Evolutionary conservation across 2,113 vertebrate genomes (phyloP).

Genomic region (Colaptes auratus): DNA sequence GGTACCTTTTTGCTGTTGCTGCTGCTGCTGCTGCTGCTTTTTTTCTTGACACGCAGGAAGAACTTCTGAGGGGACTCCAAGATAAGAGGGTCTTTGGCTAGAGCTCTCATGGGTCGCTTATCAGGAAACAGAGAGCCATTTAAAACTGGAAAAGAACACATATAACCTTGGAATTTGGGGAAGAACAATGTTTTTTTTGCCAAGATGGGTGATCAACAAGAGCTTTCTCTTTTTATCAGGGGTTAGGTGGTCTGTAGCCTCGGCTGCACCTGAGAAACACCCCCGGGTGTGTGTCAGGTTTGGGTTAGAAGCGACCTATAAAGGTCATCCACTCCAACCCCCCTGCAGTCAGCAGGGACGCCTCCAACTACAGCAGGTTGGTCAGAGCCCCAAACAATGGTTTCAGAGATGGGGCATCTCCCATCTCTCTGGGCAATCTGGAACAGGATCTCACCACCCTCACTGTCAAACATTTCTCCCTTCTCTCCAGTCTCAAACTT

Average conservation of each 20-base stretch:
- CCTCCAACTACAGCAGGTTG: not conserved
- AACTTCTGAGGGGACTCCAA: constrained; percentile 43
- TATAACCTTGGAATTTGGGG: fast-evolving
- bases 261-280: not conserved
- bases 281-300: too few relatives aligned
- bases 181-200: not conserved
- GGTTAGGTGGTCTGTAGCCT: fast-evolving
- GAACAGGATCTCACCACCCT: not conserved
- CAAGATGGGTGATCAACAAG: fast-evolving
- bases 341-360: too few relatives aligned
- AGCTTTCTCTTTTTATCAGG: not conserved
- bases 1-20: constrained; percentile 49
- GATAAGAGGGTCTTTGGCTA: fast-evolving
- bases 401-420: not conserved
- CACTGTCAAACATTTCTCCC: too few relatives aligned
- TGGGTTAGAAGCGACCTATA: too few relatives aligned
- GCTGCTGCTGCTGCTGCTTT: constrained; percentile 19
- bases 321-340: too few relatives aligned
- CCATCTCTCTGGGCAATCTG: not conserved
- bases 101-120: fast-evolving
- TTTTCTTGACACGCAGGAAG: constrained; percentile 66
- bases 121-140: fast-evolving
- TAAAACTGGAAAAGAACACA: not conserved
- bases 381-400: not conserved
- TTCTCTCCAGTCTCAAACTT: too few relatives aligned